Conservation (phyloP, 2,888 invertebrate species). For the Syrista parreyssii region DNA sequence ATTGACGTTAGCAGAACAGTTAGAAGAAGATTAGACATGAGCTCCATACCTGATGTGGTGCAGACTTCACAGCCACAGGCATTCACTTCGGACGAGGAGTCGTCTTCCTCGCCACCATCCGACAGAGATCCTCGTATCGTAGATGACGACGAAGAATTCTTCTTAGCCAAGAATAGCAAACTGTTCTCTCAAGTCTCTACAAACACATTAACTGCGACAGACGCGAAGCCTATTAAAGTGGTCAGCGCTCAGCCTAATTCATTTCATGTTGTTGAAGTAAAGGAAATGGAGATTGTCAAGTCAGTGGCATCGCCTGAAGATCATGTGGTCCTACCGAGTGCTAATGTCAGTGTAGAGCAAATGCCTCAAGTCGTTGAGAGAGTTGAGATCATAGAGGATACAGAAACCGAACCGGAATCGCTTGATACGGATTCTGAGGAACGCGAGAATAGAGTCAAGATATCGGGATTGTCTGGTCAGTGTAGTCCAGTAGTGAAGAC, state of each 20-base stretch:
- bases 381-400: constrained; percentile 66
- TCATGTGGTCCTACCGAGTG: constrained; percentile 58
- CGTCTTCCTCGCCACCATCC: constrained; percentile 33
- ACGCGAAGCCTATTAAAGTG: constrained; percentile 25
- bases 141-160: constrained; percentile 56
- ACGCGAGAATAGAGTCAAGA: constrained; percentile 30
- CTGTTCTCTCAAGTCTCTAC: constrained; percentile 77
- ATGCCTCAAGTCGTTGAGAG: constrained; percentile 65
- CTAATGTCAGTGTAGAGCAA: constrained; percentile 55
- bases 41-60: constrained; percentile 64
- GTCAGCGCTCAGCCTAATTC: constrained; percentile 51
- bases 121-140: constrained; percentile 30
- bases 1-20: constrained; percentile 74
- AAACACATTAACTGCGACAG: constrained; percentile 57
- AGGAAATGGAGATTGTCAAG: constrained; percentile 76
- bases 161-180: constrained; percentile 74
- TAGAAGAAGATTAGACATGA: constrained; percentile 71
- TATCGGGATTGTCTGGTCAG: constrained; percentile 5
- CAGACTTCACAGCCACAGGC: constrained; percentile 53
- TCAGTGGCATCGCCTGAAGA: constrained; percentile 70
- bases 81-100: constrained; percentile 29
- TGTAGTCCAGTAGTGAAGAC: constrained; percentile 19
- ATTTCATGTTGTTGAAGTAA: constrained; percentile 76
- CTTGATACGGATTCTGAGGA: constrained; percentile 56
- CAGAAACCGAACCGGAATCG: constrained; percentile 61